A percentile compares a stretch with the other conserved stretches of the same genome.
Evolutionary conservation across 2,113 vertebrate species (phyloP).

Genomic region (Muntiacus muntjak): DNA sequence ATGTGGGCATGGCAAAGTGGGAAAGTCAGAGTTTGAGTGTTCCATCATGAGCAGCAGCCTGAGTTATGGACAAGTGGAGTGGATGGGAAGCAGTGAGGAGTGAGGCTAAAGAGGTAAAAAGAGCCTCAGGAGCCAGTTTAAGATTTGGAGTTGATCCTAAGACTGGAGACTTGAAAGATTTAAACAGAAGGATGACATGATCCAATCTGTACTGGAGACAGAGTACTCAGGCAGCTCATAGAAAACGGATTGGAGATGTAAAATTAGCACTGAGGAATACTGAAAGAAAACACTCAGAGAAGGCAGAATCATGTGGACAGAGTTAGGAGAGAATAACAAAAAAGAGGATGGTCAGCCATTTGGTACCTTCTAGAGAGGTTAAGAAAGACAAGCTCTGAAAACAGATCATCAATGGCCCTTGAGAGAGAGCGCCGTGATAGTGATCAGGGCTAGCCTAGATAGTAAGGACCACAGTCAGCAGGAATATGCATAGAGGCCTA

Average conservation of each 20-base stretch:
- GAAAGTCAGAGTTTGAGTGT: background rate
- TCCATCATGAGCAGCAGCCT: background rate
- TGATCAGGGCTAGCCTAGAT: background rate
- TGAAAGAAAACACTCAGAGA: background rate
- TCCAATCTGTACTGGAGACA: background rate
- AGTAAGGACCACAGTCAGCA: background rate
- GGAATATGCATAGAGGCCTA: background rate
- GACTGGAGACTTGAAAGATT: background rate
- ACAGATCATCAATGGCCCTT: background rate
- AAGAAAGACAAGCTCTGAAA: background rate
- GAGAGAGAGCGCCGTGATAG: background rate
- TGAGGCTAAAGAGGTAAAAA: background rate
- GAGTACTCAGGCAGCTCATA: background rate
- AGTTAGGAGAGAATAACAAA: background rate
- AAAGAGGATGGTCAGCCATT: background rate
- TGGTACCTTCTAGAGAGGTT: background rate
- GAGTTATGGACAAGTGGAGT: background rate
- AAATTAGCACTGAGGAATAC: background rate
- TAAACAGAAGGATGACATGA: background rate
- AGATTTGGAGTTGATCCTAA: background rate
- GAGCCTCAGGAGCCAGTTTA: background rate
- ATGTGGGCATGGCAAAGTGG: background rate
- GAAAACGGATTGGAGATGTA: background rate
- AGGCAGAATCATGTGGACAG: background rate
- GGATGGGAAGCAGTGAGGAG: background rate